Conservation (phyloP, 2,888 invertebrate genomes). For the Heteromyza rotundicornis region DNA sequence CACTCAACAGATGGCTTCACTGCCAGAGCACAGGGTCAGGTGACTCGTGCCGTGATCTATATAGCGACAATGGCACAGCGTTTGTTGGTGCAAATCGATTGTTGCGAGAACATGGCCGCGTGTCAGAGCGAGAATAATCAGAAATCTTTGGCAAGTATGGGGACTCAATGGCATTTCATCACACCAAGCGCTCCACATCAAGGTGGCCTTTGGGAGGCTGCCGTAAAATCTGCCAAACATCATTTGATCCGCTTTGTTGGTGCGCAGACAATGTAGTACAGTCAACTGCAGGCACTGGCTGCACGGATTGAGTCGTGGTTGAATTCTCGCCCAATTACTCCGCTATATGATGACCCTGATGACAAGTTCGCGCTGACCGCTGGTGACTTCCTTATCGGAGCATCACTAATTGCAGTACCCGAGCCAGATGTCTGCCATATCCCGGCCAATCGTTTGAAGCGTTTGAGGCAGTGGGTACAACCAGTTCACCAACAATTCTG, state of each 20-base stretch:
- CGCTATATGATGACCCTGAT: constrained; percentile 23
- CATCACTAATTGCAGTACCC: constrained; percentile 22
- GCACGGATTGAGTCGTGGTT: constrained; percentile 22
- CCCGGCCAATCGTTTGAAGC: constrained; percentile 24
- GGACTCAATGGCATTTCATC: constrained; percentile 23
- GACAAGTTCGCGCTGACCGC: constrained; percentile 26
- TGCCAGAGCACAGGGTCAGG: constrained; percentile 5
- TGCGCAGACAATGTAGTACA: constrained; percentile 10
- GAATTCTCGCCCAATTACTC: constrained; percentile 17
- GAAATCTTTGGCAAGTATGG: constrained; percentile 13
- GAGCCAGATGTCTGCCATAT: constrained; percentile 34
- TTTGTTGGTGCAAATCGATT: constrained; percentile 23
- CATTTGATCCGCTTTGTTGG: constrained; percentile 17
- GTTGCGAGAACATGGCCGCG: neutral
- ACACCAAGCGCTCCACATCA: constrained; percentile 18
- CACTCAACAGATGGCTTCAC: constrained; percentile 13
- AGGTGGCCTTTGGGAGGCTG: constrained; percentile 25
- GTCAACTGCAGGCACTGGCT: constrained; percentile 16
- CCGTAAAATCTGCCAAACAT: constrained; percentile 19
- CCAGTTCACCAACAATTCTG: constrained; percentile 24
- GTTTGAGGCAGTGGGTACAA: constrained; percentile 39
- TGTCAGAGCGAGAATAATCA: constrained; percentile 2
- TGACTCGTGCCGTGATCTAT: constrained; percentile 18
- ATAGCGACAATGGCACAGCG: constrained; percentile 20
- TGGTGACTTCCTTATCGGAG: constrained; percentile 26